phyloP scores from a whole-genome alignment of 2,888 invertebrate species.

The Coelopa pilipes region DNA sequence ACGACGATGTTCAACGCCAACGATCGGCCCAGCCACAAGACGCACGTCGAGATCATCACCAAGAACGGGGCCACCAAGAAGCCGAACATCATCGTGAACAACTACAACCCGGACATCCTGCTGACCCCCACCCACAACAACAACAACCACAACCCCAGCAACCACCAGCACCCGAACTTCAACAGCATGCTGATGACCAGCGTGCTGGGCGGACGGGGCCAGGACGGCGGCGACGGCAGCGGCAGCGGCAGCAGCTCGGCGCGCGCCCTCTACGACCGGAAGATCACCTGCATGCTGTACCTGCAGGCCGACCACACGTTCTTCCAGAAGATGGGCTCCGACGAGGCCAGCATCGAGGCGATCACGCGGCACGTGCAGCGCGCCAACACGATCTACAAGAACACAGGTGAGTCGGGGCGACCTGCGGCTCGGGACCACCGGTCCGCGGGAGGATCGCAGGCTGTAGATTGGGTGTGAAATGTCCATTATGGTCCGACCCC shows the following conservation, averaged over 20 bases:
- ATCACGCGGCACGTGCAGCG: conserved; percentile 95
- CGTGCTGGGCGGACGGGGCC: conserved; percentile 56
- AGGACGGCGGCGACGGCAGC: conserved; percentile 33
- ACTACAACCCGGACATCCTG: conserved; percentile 67
- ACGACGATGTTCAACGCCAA: conserved; percentile 53
- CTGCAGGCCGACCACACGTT: conserved; percentile 97
- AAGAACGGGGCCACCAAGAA: conserved; percentile 75
- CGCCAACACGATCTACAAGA: conserved; percentile 88
- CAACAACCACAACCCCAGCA: conserved; percentile 68
- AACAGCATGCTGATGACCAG: conserved; percentile 64
- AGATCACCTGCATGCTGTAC: conserved; percentile 94
- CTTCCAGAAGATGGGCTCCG: conserved; percentile 92
- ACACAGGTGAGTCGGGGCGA: conserved; percentile 74
- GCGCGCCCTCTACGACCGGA: conserved; percentile 73
- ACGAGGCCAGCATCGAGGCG: conserved; percentile 94
- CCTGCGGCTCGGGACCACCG: too few species aligned
- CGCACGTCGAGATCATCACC: conserved; percentile 75
- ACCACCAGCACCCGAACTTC: conserved; percentile 61
- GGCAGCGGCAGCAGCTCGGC: conserved; percentile 49
- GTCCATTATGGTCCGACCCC: too few species aligned
- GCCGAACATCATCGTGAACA: conserved; percentile 74
- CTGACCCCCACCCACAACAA: conserved; percentile 51
- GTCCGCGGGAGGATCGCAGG: too few species aligned
- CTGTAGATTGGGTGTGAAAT: too few species aligned
- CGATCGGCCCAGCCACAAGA: conserved; percentile 73